A percentile compares a stretch with the other conserved stretches of the same genome.
Evolutionary conservation across 2,888 invertebrate genomes (phyloP).

Genomic region (Synergus laeviventris): DNA sequence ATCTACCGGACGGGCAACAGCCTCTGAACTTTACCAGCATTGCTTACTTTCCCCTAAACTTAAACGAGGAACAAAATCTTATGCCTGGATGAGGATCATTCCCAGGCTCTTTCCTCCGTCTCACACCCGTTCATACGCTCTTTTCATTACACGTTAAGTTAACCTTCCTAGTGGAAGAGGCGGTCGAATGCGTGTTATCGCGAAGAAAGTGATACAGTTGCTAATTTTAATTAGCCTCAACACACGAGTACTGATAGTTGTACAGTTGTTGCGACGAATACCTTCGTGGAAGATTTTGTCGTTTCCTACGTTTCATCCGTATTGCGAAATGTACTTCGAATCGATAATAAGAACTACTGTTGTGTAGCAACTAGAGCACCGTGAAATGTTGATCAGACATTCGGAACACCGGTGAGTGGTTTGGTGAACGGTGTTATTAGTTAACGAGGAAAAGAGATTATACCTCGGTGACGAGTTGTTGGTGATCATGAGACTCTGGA

Average conservation of each 20-base stretch:
- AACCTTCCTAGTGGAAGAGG: background rate
- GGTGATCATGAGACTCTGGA: slow-evolving; percentile 69
- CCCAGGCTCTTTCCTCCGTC: background rate
- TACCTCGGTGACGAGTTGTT: slow-evolving; percentile 35
- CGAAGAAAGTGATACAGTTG: slow-evolving; percentile 19
- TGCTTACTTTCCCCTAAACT: background rate
- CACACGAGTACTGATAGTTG: too few species aligned
- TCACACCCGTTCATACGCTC: background rate
- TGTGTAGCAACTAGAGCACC: slow-evolving; percentile 10
- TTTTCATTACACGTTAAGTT: background rate
- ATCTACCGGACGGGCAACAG: slow-evolving; percentile 47
- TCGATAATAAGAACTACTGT: background rate
- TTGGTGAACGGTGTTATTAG: slow-evolving; percentile 47
- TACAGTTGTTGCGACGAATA: background rate
- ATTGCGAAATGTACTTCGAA: slow-evolving; percentile 28
- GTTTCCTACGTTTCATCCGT: background rate
- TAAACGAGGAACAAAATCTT: background rate
- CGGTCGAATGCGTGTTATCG: background rate
- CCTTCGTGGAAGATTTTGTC: background rate
- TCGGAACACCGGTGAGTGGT: slow-evolving; percentile 51
- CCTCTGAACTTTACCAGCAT: too few species aligned
- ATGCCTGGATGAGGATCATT: background rate
- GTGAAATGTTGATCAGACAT: slow-evolving; percentile 45
- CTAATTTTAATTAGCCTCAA: background rate
- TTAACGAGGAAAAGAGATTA: background rate